These are phyloP conservation scores for Ascaphus truei DNA, from an alignment of 2,113 vertebrate genomes.

Conservation along the genomic window DNA sequence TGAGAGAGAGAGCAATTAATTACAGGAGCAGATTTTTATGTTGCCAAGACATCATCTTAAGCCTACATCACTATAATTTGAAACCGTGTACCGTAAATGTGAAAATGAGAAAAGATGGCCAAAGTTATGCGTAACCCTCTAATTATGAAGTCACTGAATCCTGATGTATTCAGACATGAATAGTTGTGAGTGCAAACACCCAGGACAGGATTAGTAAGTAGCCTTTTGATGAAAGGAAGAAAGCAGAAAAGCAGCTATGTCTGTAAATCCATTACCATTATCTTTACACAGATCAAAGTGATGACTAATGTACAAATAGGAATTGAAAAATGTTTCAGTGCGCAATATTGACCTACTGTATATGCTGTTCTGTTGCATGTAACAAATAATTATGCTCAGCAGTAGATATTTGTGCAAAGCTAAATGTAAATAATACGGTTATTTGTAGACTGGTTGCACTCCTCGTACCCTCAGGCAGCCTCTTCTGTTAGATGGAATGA, in stretches of 20 bases:
- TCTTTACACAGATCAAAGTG: conserved; percentile 4
- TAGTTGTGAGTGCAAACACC: neutral
- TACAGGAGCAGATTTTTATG: neutral
- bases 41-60: neutral
- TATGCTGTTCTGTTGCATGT: no score
- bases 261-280: neutral
- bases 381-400: no score
- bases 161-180: neutral
- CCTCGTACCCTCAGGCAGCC: no score
- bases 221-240: neutral
- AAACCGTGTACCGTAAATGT: neutral
- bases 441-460: no score
- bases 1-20: neutral
- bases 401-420: no score
- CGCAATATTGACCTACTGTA: no score
- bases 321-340: no score
- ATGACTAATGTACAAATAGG: neutral
- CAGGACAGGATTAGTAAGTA: neutral
- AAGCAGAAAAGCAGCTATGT: neutral
- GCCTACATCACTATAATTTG: neutral
- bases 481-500: no score
- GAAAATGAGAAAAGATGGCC: neutral
- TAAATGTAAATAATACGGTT: no score
- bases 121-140: neutral
- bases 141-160: neutral